Evolutionary conservation across 2,113 vertebrate species (phyloP).

Genomic region (Nyctereutes procyonoides): DNA sequence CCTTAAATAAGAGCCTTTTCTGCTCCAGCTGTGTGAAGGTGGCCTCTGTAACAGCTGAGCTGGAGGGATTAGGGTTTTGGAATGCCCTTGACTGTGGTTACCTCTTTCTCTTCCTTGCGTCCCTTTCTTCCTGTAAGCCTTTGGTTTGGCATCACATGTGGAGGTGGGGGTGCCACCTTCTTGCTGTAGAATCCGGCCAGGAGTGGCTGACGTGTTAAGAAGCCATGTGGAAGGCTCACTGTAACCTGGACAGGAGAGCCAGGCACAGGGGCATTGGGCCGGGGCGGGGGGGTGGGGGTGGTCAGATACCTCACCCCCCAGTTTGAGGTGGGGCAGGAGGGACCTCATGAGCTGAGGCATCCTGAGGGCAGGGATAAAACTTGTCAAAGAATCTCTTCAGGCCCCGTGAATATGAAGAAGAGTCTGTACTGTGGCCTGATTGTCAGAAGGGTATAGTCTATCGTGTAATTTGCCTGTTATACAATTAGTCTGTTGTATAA

Average conservation of each 20-base stretch:
- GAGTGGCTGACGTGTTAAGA: not conserved
- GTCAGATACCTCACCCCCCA: not conserved
- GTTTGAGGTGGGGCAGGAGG: not conserved
- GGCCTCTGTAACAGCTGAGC: accelerated
- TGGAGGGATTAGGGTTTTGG: not conserved
- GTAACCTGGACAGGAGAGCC: too few species aligned
- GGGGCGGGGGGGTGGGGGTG: too few species aligned
- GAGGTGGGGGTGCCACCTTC: not conserved
- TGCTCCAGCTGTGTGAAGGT: accelerated
- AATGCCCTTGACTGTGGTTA: not conserved
- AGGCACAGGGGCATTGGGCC: accelerated
- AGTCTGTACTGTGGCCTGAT: accelerated
- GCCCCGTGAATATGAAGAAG: not conserved
- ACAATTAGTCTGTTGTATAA: not conserved
- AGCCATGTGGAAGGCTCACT: not conserved
- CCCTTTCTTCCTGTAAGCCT: not conserved
- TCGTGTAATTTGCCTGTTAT: not conserved
- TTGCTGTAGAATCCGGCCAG: not conserved
- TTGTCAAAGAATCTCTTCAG: not conserved
- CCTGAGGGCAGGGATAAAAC: not conserved
- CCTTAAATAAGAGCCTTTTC: not conserved
- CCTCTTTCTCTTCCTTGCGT: not conserved
- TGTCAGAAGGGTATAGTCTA: not conserved
- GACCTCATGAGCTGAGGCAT: not conserved
- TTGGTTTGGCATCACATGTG: not conserved